These are phyloP conservation scores for Uropetala carovei DNA, from an alignment of 2,888 invertebrate species.

Conservation along the genomic window DNA sequence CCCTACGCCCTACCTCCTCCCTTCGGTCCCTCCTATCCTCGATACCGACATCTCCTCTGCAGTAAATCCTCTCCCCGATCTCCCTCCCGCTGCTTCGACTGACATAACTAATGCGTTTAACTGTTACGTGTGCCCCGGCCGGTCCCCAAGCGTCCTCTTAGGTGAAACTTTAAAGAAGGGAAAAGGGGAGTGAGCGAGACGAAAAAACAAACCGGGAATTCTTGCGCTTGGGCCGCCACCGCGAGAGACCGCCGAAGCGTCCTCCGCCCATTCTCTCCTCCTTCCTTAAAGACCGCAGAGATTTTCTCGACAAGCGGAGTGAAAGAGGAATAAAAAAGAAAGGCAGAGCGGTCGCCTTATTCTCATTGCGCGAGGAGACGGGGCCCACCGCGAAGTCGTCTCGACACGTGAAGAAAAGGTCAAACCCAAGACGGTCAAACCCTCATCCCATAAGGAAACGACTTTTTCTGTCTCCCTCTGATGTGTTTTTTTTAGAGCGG, in stretches of 20 bases:
- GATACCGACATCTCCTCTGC: not conserved
- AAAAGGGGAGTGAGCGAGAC: not conserved
- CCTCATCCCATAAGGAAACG: not conserved
- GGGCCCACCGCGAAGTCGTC: not conserved
- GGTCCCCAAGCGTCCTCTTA: constrained; percentile 16
- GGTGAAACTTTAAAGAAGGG: constrained; percentile 8
- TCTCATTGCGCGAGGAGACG: not conserved
- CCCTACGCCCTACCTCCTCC: too few relatives aligned
- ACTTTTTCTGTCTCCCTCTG: not conserved
- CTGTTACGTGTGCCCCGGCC: constrained; percentile 7
- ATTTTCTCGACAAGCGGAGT: too few relatives aligned
- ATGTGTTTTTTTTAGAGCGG: not conserved
- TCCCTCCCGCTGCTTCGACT: constrained; percentile 27
- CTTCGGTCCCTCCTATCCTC: too few relatives aligned
- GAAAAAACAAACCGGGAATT: not conserved
- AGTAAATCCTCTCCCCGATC: constrained; percentile 19
- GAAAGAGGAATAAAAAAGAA: too few relatives aligned
- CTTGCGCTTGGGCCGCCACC: constrained; percentile 7
- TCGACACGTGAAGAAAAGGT: too few relatives aligned
- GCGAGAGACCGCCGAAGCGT: not conserved
- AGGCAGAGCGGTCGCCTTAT: too few relatives aligned
- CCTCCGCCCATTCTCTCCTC: too few relatives aligned
- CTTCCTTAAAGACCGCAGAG: too few relatives aligned
- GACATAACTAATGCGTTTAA: constrained; percentile 32
- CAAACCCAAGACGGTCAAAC: too few relatives aligned